Base-by-base conservation (phyloP, 2,888 invertebrate genomes). In the Microctonus hyperodae region DNA sequence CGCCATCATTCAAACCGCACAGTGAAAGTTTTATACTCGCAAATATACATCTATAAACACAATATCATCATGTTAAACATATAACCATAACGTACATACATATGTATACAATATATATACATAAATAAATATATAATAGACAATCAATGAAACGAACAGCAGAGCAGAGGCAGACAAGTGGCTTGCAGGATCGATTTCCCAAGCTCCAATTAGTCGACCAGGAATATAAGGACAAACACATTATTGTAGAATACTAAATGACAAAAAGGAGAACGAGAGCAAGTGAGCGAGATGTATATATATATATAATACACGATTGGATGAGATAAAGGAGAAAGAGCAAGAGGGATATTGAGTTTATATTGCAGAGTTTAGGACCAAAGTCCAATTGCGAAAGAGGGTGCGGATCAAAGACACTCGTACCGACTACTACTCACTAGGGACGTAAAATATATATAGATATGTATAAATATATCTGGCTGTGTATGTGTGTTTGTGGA, bases 151-250 rank as follows among this genome's bases (percentile, higher is more conserved):
- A n/a, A 16, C n/a, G 28, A 31, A 37, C 25, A 25, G n/a, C 58
- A 28, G 57, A 33, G 31, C 59, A 65, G 10, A 28, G 33, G 28
- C 59, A 65, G 58, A 35, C 57, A 60, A 60, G 62, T 61, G 51
- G 35, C 53, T 22, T 53, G 37, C 11, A 62, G 53, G 37, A 62
- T 62, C 53, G 37, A 62, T 53, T 62, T 53, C 16, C 62, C 62
- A 62, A 28, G 62, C 53, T 62, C 53, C 53, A 62, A 62, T 62
- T 51, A 62, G 62, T 35, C 23, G 37, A 51, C 48, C 16, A 31
- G 31, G 31, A 28, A n/a, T n/a, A n/a, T n/a, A n/a, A 60, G 48
- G 16, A 60, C 59, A 48, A 58, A 58, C 44, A 28, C 58, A 31
- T 28, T 33, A 31, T 28, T 33, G 33, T 55, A 4, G 16, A 13